Evolutionary conservation across 2,797 vertebrate species (phyloP), one percentile per base, ranked within the genome.

Genomic region (Danio choprae): DNA sequence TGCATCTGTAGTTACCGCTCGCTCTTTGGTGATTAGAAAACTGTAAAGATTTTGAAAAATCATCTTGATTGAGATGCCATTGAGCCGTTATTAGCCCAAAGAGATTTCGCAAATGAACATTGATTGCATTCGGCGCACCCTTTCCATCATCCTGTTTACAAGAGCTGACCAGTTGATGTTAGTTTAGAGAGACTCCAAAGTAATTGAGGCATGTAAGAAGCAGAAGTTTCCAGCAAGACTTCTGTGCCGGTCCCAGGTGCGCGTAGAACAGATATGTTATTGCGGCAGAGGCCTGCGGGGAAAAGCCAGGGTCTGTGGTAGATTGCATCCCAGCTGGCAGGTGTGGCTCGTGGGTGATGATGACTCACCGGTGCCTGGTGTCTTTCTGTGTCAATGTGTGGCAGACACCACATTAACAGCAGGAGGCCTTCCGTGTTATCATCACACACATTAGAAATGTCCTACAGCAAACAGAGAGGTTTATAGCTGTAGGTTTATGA

Each of bases 261-360:
- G 15, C 62, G 41, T 46, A 59, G 18, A 56, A 46, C 50, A 18
- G 48, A 13, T 48, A 20, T 78, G 58, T 69, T 64, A 38, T 48
- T 69, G 60, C 51, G 8, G 46, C 56, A 20, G 46, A 16, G 78
- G 77, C 63, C 72, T 68, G 40, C 4, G 13, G 74, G 68, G 51
- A 69, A 55, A 80, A 44, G 60, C 55, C 44, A 48, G 40, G 74
- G 67, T 76, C 70, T 82, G 50, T 73, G 63, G 75, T 65, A 73
- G 62, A 75, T 68, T 22, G 10, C n/a, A 62, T 67, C 79, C 68
- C 84, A 85, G 81, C 84, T 84, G 81, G 74, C 81, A 83, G 80
- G 86, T 85, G 75, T 75, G 20, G 36, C 48, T 55, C 22, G 20
- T 78, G 75, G 67, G 74, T 68, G 44, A 69, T 63, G 60, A 73